Conservation (phyloP, 2,888 invertebrate genomes). For the Drosophila melanosoma region DNA sequence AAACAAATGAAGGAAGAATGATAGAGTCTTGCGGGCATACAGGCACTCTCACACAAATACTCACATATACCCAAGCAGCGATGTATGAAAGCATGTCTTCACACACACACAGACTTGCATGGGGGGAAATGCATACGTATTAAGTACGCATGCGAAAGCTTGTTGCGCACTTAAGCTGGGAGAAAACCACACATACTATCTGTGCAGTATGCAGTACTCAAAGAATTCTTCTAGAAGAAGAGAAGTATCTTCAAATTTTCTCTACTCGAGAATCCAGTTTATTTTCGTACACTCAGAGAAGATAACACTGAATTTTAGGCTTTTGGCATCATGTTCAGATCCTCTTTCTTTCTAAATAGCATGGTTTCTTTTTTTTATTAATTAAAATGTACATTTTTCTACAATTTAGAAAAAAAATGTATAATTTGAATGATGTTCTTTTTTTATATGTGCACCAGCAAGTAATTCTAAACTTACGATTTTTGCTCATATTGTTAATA, state of each 20-base stretch:
- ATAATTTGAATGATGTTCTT: not conserved
- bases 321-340: not conserved
- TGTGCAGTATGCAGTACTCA: slow-evolving; percentile 27
- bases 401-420: not conserved
- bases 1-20: slow-evolving; percentile 73
- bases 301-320: not conserved
- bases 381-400: not conserved
- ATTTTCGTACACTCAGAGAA: slow-evolving; percentile 6
- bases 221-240: slow-evolving; percentile 59
- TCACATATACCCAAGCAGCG: slow-evolving; percentile 4
- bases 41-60: slow-evolving; percentile 9
- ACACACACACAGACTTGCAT: slow-evolving; percentile 2
- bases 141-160: slow-evolving; percentile 22
- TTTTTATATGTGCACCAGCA: not conserved
- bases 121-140: slow-evolving; percentile 7
- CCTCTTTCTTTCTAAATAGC: not conserved
- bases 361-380: not conserved
- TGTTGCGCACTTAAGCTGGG: slow-evolving; percentile 36
- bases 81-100: not conserved
- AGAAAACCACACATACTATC: slow-evolving; percentile 12
- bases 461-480: too few relatives aligned
- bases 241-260: slow-evolving; percentile 3
- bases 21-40: slow-evolving; percentile 35
- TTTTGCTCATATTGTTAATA: not conserved
- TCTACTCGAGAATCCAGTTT: slow-evolving; percentile 19